phyloP scores from a whole-genome alignment of 2,797 vertebrate genomes.

The Sebastes vulpes region DNA sequence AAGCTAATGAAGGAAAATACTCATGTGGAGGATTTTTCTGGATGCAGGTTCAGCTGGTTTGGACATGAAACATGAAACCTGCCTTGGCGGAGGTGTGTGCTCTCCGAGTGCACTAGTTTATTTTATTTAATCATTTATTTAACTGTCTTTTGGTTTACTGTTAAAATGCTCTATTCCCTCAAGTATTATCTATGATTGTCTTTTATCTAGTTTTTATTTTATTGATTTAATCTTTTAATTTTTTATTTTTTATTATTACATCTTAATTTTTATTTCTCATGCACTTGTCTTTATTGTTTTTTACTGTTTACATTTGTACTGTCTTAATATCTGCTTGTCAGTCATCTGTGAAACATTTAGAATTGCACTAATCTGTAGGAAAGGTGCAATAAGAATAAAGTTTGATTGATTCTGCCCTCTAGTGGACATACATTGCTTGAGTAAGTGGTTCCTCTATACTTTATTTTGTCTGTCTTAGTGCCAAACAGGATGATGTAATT shows the following conservation, averaged over 20 bases:
- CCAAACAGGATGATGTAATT: neutral
- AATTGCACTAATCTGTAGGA: neutral
- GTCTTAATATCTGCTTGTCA: neutral
- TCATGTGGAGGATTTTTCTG: neutral
- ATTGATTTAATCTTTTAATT: too few species aligned
- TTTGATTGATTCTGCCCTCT: neutral
- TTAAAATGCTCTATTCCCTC: too few species aligned
- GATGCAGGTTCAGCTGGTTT: neutral
- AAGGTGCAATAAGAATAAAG: neutral
- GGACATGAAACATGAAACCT: too few species aligned
- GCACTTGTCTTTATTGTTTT: neutral
- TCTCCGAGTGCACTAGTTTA: too few species aligned
- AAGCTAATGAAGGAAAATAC: neutral
- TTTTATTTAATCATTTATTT: too few species aligned
- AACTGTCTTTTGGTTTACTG: too few species aligned
- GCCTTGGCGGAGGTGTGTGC: too few species aligned
- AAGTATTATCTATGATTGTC: too few species aligned
- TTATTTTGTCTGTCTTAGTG: neutral
- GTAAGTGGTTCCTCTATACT: neutral
- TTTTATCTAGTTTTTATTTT: too few species aligned
- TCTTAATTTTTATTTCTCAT: neutral
- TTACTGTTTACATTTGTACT: neutral
- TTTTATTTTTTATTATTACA: too few species aligned
- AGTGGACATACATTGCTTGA: neutral
- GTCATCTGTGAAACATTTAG: neutral